These are phyloP conservation scores for Eilema griseolum DNA, from an alignment of 2,888 invertebrate species.

Conservation along the genomic window DNA sequence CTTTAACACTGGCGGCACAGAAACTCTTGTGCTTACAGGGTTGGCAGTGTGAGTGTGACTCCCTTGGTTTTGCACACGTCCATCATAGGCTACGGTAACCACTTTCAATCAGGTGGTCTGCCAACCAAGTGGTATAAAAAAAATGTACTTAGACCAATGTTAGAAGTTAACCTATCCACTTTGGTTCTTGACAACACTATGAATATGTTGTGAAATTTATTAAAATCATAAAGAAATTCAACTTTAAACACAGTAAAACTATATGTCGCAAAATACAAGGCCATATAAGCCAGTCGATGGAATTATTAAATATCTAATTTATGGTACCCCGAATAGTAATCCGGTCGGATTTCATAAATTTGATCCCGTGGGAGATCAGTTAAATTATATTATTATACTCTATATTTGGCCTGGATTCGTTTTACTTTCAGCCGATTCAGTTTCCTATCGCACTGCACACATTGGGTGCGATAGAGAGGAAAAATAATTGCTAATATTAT, in stretches of 20 bases:
- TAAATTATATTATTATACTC: not conserved
- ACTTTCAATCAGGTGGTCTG: no score
- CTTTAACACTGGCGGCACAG: no score
- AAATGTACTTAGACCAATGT: no score
- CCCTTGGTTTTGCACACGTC: no score
- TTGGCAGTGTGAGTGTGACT: no score
- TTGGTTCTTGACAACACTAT: not conserved
- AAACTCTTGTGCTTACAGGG: no score
- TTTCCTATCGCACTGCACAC: not conserved
- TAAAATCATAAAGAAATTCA: no score
- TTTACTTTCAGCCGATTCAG: not conserved
- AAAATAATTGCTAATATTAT: not conserved
- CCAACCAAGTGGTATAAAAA: no score
- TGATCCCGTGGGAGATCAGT: not conserved
- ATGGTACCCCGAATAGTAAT: not conserved
- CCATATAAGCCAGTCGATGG: not conserved
- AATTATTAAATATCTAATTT: slow-evolving; percentile 1
- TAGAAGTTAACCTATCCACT: not conserved
- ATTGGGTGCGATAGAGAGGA: not conserved
- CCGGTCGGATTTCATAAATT: slow-evolving; percentile 2
- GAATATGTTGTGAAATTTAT: not conserved
- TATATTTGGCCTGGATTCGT: not conserved
- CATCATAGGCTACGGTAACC: no score
- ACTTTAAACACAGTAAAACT: no score
- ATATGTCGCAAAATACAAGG: not conserved